Evolutionary conservation across 2,888 invertebrate genomes (phyloP), one percentile per base, ranked within the genome.

Genomic region (Argyresthia goedartella): DNA sequence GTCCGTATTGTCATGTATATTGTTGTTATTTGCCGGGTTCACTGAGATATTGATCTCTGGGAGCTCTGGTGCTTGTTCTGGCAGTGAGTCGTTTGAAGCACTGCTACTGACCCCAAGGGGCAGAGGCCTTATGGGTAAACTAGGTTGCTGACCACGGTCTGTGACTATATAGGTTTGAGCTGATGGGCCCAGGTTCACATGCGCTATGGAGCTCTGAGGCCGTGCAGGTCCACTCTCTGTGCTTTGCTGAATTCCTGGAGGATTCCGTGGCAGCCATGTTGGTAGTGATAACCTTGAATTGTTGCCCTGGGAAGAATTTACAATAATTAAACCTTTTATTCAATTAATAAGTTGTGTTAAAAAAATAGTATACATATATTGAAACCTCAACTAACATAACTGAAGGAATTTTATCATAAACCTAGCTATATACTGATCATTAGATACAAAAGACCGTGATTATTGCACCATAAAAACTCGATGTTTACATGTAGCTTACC

Each of bases 11-110:
- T 84, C 82, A 68, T 81, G 74, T 52, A 81, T 80, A 56, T 86
- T 84, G 56, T 85, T 85, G 54, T 84, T 85, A 56, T 84, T 85
- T 2, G 81, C 73, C 0, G 84, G 82, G 59, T 85, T 85, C 25
- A 81, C 77, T 0, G 84, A 81, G 4, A 76, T 73, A 66, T 81
- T 82, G 50, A 81, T 77, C 53, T 84, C 84, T 1, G 67, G 69
- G 9, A 72, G 67, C 35, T 76, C 76, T n/a, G 61, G 69, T 2
- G 55, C 67, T 36, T 67, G 73, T 8, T 79, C 76, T 0, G 82
- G 72, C 4, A 78, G 53, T 0, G 81, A 74, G 9, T 82, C 79
- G 58, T 74, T 72, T 11, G 81, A 73, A 0, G 65, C 64, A 61
- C 78, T 81, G 48, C 66, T 69, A 51, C 67, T 77, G 41, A 78